Evolutionary conservation across 2,888 invertebrate genomes (phyloP), one percentile per base, ranked within the genome.

Genomic region (Chromoteleia sp.): DNA sequence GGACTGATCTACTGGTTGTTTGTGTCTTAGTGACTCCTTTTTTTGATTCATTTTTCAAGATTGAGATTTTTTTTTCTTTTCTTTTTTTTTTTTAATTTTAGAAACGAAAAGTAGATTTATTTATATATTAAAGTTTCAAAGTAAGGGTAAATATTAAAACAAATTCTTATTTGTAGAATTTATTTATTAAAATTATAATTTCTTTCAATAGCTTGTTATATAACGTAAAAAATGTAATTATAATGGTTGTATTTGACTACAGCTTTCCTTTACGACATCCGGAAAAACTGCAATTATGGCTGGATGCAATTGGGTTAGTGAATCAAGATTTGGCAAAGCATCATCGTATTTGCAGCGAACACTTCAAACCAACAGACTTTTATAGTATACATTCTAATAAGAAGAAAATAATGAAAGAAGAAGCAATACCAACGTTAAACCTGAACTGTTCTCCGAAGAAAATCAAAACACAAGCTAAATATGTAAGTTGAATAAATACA

Each of bases 311-410:
- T 45, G 81, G 81, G 1, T 7, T 81, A 2, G 48, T 45, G 0
- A 52, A 67, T 48, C 43, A 39, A 41, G 15, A 68, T 45, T 41
- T 77, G 15, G 76, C 76, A 15, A 71, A 71, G 30, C 81, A 81
- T 36, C 81, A 81, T 19, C 45, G 81, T 10, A 67, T 81, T 12
- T 81, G 81, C 41, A 77, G 76, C 30, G 61, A 81, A 17, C 81
- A 77, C 30, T 81, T 81, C 6, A 71, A 63, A 29, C 76, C 76
- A 1, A 52, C 77, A 10, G 81, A 81, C 56, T 81, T 81, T 81
- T 81, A 77, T 21, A 76, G 68, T 45, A 68, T 81, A 50, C 81
- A 81, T 68, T 39, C 74, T 10, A 81, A 52, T 41, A 81, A 81
- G 12, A 81, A 81, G 14, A 77, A 65, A 70, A 52, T 81, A 8